Evolutionary conservation across 2,797 vertebrate species (phyloP).

Genomic region (Poeciliopsis presidionis): DNA sequence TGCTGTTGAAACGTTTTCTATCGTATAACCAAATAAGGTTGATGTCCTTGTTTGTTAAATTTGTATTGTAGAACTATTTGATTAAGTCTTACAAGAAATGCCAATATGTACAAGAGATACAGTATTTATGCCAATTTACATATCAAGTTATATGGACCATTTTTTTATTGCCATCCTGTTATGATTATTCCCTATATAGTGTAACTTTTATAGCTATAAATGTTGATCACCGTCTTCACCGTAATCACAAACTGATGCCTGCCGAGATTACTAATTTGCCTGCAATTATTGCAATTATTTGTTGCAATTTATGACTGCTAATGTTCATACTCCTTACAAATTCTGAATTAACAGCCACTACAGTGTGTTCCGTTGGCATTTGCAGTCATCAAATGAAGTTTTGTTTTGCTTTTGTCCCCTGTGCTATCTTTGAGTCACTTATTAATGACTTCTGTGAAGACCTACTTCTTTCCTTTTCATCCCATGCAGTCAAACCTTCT

Average conservation of each 20-base stretch:
- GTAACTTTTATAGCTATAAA: background rate
- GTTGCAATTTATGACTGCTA: background rate
- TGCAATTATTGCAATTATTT: background rate
- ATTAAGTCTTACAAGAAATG: background rate
- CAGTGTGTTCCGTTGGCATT: background rate
- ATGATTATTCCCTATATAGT: background rate
- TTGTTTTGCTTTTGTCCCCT: background rate
- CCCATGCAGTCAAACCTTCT: background rate
- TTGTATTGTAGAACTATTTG: background rate
- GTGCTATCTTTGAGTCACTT: background rate
- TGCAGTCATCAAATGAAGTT: background rate
- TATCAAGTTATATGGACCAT: background rate
- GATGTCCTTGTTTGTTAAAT: background rate
- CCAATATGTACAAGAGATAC: background rate
- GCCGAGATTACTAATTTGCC: background rate
- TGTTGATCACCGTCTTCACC: background rate
- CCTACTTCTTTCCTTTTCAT: background rate
- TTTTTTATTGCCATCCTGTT: background rate
- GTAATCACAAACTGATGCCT: background rate
- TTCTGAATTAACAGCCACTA: background rate
- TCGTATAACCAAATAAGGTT: background rate
- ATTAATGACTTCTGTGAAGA: background rate
- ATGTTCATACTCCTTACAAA: background rate
- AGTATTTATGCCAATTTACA: background rate
- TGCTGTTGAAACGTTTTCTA: background rate